These are phyloP conservation scores for Drosophila falleni DNA, from an alignment of 2,888 invertebrate species.

Conservation along the genomic window DNA sequence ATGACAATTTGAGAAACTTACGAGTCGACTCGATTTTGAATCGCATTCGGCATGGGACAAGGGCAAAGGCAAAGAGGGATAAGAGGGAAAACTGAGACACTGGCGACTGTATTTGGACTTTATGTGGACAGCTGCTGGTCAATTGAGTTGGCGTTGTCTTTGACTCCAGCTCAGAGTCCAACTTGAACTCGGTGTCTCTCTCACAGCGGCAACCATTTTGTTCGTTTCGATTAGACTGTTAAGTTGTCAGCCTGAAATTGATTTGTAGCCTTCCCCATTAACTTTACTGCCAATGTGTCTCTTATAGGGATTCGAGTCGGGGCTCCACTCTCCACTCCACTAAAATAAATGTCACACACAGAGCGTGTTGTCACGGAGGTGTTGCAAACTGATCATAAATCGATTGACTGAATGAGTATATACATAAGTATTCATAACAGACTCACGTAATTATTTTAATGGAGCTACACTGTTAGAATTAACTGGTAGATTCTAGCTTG, in stretches of 20 bases:
- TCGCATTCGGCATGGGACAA: constrained; percentile 11
- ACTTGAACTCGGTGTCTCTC: constrained; percentile 25
- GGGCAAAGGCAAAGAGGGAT: constrained; percentile 3
- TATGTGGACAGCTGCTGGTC: constrained; percentile 76
- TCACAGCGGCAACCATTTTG: constrained; percentile 76
- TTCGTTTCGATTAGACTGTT: constrained; percentile 81
- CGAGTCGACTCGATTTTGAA: constrained; percentile 20
- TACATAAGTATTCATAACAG: constrained; percentile 9
- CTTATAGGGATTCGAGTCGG: constrained; percentile 31
- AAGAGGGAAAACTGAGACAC: not conserved
- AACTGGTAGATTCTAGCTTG: not conserved
- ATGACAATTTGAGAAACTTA: constrained; percentile 68
- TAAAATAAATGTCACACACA: constrained; percentile 64
- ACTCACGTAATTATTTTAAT: constrained; percentile 1
- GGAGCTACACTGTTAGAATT: constrained; percentile 2
- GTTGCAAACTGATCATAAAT: constrained; percentile 69
- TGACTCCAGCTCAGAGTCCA: constrained; percentile 7
- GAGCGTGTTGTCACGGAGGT: constrained; percentile 51
- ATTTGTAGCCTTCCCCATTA: constrained; percentile 72
- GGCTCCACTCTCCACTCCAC: constrained; percentile 5
- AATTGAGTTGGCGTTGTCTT: constrained; percentile 72
- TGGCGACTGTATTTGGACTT: constrained; percentile 73
- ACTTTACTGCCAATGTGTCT: constrained; percentile 17
- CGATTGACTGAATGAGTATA: constrained; percentile 31
- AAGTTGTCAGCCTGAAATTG: constrained; percentile 82